Percentiles rank a stretch among this genome's conserved stretches.
Evolutionary conservation across 2,113 vertebrate genomes (phyloP).

Genomic region (Corythoichthys haematopterus): DNA sequence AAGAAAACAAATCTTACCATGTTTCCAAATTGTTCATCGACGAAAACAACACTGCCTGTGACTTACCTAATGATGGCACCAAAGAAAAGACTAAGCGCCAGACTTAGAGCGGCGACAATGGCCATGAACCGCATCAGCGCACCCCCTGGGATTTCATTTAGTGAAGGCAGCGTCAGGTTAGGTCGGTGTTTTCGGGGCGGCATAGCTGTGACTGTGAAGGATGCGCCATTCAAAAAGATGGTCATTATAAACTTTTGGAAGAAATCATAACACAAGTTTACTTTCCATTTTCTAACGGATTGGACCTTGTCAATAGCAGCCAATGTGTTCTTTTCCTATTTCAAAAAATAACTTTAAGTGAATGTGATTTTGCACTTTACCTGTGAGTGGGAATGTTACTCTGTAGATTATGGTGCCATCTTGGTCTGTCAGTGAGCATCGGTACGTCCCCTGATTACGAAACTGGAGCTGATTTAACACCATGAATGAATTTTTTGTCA

Average conservation of each 20-base stretch:
- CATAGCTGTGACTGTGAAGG: slow-evolving; percentile 43
- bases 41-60: neutral
- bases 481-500: slow-evolving; percentile 58
- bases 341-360: neutral
- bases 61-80: slow-evolving; percentile 54
- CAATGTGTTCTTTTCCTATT: neutral
- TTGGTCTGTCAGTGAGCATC: slow-evolving; percentile 55
- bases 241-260: neutral
- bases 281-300: too few species aligned
- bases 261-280: too few species aligned
- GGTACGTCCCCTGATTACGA: slow-evolving; percentile 61
- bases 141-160: slow-evolving; percentile 11
- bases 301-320: too few species aligned
- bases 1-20: too few species aligned
- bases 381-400: slow-evolving; percentile 51
- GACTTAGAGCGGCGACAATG: slow-evolving; percentile 46
- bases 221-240: neutral
- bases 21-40: too few species aligned
- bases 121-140: slow-evolving; percentile 44
- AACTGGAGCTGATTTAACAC: slow-evolving; percentile 66
- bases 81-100: slow-evolving; percentile 50
- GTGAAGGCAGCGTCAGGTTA: slow-evolving; percentile 38
- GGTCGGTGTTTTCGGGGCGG: slow-evolving; percentile 26
- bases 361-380: slow-evolving; percentile 27
- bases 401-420: slow-evolving; percentile 47